A percentile compares a stretch with the other conserved stretches of the same genome.
Evolutionary conservation across 2,888 invertebrate genomes (phyloP).

Genomic region (Euplagia quadripunctaria): DNA sequence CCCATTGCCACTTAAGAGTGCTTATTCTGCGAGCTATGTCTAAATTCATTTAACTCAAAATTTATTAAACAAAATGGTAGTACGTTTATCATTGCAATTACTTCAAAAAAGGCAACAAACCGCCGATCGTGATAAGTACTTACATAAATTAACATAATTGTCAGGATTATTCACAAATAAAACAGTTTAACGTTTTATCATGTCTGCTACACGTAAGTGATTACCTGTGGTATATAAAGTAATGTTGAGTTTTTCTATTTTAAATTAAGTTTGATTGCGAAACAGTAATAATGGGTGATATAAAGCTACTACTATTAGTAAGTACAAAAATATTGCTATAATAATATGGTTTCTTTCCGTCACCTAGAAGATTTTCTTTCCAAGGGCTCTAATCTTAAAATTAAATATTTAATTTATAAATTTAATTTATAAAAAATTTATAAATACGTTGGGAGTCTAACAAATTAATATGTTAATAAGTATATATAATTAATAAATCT

Average conservation of each 20-base stretch:
- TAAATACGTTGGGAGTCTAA: too few relatives aligned
- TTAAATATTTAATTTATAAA: not conserved
- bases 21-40: too few relatives aligned
- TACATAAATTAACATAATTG: slow-evolving; percentile 1
- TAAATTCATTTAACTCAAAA: too few relatives aligned
- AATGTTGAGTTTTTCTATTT: not conserved
- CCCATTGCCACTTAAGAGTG: too few relatives aligned
- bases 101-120: too few relatives aligned
- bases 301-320: slow-evolving; percentile 34
- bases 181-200: not conserved
- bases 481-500: too few relatives aligned
- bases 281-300: slow-evolving; percentile 24
- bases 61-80: too few relatives aligned
- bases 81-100: too few relatives aligned
- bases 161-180: not conserved
- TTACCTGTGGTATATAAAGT: slow-evolving; percentile 6
- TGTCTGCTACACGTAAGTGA: not conserved
- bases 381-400: not conserved
- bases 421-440: too few relatives aligned
- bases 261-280: slow-evolving; percentile 24
- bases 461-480: too few relatives aligned
- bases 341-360: not conserved
- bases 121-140: not conserved
- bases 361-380: not conserved
- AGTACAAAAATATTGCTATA: slow-evolving; percentile 10